Conservation (phyloP, 2,888 invertebrate genomes). For the Cataglyphis livida region DNA sequence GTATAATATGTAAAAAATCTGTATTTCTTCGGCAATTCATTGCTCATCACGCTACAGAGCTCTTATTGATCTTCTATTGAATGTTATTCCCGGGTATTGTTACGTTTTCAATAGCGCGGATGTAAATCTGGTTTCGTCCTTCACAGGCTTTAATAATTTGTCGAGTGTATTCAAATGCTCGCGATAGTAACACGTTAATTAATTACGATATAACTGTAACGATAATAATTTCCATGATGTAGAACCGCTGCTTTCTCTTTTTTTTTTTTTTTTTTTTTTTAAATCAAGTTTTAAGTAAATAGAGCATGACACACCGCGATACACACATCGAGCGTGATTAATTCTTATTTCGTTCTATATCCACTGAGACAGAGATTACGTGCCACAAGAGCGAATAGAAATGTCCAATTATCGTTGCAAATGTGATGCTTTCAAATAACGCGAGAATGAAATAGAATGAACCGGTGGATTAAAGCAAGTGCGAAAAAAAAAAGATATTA, state of each 20-base stretch:
- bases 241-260: neutral
- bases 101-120: conserved; percentile 33
- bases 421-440: neutral
- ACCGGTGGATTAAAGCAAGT: neutral
- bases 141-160: conserved; percentile 35
- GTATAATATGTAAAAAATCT: conserved; percentile 18
- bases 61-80: conserved; percentile 35
- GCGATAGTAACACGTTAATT: conserved; percentile 23
- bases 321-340: conserved; percentile 23
- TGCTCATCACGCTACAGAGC: conserved; percentile 36
- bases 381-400: neutral
- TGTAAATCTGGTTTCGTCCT: conserved; percentile 46
- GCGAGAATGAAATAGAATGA: neutral
- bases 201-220: conserved; percentile 25
- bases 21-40: conserved; percentile 36
- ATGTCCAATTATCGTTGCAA: conserved; percentile 10
- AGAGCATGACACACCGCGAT: neutral
- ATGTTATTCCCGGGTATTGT: conserved; percentile 15
- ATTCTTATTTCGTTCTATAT: conserved; percentile 25
- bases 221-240: conserved; percentile 6
- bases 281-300: conserved; percentile 4
- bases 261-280: neutral
- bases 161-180: conserved; percentile 15
- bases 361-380: neutral
- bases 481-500: neutral